Conservation (phyloP, 2,888 invertebrate species). For the Aphodius sticticus region DNA sequence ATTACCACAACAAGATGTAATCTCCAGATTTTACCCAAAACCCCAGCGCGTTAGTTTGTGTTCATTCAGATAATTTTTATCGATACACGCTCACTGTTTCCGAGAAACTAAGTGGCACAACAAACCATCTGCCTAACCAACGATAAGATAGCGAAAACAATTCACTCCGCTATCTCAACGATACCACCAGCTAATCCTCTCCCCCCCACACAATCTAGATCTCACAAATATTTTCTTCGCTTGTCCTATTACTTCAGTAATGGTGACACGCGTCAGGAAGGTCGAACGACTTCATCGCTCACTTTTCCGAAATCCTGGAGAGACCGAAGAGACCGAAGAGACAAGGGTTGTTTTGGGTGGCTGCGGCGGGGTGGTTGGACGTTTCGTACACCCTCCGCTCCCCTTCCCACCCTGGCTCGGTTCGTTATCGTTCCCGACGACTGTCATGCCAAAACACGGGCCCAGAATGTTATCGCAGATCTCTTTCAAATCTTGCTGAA, state of each 20-base stretch:
- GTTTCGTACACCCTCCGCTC: not conserved
- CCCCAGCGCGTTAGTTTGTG: not conserved
- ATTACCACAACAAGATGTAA: not conserved
- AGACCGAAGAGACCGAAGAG: slow-evolving; percentile 4
- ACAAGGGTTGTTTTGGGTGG: slow-evolving; percentile 18
- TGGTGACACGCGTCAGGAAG: slow-evolving; percentile 17
- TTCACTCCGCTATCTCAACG: not conserved
- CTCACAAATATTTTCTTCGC: slow-evolving; percentile 24
- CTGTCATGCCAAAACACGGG: slow-evolving; percentile 63
- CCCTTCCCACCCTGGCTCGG: slow-evolving; percentile 48
- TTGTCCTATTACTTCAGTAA: slow-evolving; percentile 19
- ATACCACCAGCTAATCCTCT: not conserved
- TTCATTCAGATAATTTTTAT: not conserved
- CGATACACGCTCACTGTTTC: not conserved
- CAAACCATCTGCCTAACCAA: not conserved
- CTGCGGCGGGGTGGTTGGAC: slow-evolving; percentile 34
- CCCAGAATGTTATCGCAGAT: slow-evolving; percentile 62
- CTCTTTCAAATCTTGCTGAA: slow-evolving; percentile 64
- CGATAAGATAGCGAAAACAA: slow-evolving; percentile 4
- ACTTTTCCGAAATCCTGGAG: slow-evolving; percentile 7
- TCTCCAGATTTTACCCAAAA: not conserved
- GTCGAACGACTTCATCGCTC: slow-evolving; percentile 17
- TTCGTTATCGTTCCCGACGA: slow-evolving; percentile 58
- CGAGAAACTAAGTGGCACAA: not conserved
- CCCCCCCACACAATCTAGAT: not conserved